A percentile compares a stretch with the other conserved stretches of the same genome.
Conservation (phyloP, 53 echinoderm and acorn worm species). For the Temnopleurus reevesii region DNA sequence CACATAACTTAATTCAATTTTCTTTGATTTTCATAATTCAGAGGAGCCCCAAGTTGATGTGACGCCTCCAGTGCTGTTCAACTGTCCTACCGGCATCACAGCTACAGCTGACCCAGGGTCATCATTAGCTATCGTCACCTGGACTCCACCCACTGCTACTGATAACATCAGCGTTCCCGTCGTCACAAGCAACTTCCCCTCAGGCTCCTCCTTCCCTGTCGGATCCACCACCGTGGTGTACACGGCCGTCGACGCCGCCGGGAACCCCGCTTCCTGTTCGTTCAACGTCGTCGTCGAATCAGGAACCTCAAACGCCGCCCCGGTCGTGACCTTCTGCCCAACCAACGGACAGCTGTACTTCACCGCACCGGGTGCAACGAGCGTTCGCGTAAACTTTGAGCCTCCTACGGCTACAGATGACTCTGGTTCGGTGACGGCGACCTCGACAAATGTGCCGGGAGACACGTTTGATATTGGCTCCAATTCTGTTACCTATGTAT, state of each 20-base stretch:
- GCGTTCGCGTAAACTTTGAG: constrained; percentile 44
- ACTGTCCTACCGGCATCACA: constrained; percentile 64
- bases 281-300: constrained; percentile 60
- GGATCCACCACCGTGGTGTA: constrained; percentile 64
- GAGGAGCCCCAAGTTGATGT: constrained; percentile 36
- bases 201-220: constrained; percentile 62
- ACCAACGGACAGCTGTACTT: constrained; percentile 49
- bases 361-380: constrained; percentile 40
- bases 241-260: constrained; percentile 61
- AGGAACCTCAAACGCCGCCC: constrained; percentile 19
- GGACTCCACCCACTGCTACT: constrained; percentile 70
- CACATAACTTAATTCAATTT: background rate
- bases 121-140: constrained; percentile 62
- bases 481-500: constrained; percentile 51
- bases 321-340: constrained; percentile 64
- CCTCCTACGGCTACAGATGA: constrained; percentile 62
- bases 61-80: constrained; percentile 60
- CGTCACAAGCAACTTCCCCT: background rate
- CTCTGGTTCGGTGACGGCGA: constrained; percentile 55
- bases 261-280: constrained; percentile 59
- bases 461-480: constrained; percentile 45
- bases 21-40: background rate
- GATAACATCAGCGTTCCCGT: constrained; percentile 64
- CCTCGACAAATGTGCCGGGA: constrained; percentile 50
- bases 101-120: constrained; percentile 56